Evolutionary conservation across 2,113 vertebrate genomes (phyloP), one percentile per base, ranked within the genome.

Genomic region (Mystacornis crossleyi): DNA sequence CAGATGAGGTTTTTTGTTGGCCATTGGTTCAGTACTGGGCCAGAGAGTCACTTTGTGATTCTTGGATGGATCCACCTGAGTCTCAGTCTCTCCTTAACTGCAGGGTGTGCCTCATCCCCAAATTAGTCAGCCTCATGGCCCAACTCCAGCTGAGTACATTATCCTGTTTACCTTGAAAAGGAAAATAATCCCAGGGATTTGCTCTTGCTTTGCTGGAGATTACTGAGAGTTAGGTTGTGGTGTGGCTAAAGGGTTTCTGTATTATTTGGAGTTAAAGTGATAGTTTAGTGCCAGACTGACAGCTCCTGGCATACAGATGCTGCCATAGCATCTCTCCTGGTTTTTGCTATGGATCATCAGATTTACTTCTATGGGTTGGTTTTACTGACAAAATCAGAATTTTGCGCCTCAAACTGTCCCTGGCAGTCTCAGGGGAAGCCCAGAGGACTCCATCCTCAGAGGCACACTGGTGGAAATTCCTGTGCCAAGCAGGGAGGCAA

Each of bases 101-200:
- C 78, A 48, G 65, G 88, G 36, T 77, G 85, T 31, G 57, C 65
- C 36, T 66, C 51, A 57, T 48, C 18, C 48, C 53, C 77, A 36
- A 45, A 48, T 57, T 9, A 87, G 70, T 34, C 78, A 87, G 75
- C 57, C 73, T 40, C 0, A 0, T 81, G 83, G 81, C 81, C 54
- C 47, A 55, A 5, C 69, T 87, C 89, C 61, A 84, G 77, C 73
- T 57, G 28, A 79, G 45, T 6, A 8, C 85, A 18, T 95, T 92
- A 86, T 80, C 81, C 87, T 85, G 57, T 77, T 93, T 89, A 85
- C 73, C 83, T 96, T 81, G 61, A 74, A 84, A 74, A 92, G 71
- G 85, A 85, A 90, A 95, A 82, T 72, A 93, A 95, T 93, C 81
- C 74, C 18, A 9, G 33, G 87, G 95, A 89, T 93, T 95, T 92